phyloP scores from a whole-genome alignment of 2,797 vertebrate genomes.

The Spheniscus humboldti region DNA sequence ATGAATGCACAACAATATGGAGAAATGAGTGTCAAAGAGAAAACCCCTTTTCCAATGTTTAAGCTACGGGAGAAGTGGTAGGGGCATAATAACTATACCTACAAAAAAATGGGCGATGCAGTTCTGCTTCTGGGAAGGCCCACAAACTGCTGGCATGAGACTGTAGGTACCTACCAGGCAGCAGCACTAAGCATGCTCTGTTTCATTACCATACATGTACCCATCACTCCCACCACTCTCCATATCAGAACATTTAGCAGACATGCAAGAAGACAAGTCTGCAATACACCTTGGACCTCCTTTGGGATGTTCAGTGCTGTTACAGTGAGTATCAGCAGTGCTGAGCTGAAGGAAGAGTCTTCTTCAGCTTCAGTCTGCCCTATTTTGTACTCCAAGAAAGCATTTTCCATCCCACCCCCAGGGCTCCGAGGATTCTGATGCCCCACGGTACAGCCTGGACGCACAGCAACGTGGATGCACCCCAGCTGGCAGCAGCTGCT shows the following conservation, averaged over 20 bases:
- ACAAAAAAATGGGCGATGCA: accelerated
- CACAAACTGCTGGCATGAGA: neutral
- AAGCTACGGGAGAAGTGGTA: neutral
- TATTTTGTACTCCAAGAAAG: neutral
- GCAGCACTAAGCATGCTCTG: neutral
- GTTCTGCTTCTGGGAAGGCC: neutral
- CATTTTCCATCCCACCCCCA: neutral
- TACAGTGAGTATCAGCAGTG: neutral
- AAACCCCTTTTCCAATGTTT: neutral
- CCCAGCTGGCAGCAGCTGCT: neutral
- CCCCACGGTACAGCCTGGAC: neutral
- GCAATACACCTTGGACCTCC: neutral
- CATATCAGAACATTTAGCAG: neutral
- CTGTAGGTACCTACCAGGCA: neutral
- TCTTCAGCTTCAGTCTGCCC: neutral
- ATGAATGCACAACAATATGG: neutral
- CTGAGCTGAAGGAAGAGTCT: neutral
- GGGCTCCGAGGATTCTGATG: neutral
- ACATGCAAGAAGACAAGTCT: neutral
- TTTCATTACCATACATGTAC: neutral
- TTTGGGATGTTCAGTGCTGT: neutral
- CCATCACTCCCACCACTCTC: neutral
- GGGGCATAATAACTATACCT: neutral
- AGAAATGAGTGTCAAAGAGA: neutral
- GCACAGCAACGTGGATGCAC: neutral